phyloP scores from a whole-genome alignment of 2,113 vertebrate genomes.

The Cnemophilus loriae region DNA sequence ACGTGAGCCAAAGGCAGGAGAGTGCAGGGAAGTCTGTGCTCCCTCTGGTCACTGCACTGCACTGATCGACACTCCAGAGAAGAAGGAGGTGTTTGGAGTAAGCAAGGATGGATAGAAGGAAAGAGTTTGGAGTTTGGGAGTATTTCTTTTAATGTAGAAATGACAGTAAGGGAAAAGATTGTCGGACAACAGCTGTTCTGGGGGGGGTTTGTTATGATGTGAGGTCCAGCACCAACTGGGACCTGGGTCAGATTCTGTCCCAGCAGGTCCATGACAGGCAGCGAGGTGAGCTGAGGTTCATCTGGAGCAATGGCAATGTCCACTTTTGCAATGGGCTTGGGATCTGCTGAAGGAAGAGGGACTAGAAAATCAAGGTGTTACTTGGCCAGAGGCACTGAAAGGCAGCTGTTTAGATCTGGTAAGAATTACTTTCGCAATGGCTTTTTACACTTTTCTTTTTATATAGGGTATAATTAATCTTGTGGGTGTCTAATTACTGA shows the following conservation, averaged over 20 bases:
- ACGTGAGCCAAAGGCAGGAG: background rate
- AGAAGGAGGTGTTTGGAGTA: background rate
- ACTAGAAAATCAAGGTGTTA: background rate
- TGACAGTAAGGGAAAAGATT: background rate
- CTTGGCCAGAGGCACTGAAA: background rate
- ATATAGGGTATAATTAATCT: background rate
- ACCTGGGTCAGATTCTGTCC: background rate
- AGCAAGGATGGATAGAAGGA: background rate
- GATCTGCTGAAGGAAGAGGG: background rate
- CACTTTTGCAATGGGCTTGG: background rate
- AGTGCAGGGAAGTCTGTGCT: background rate
- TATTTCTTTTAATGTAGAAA: background rate
- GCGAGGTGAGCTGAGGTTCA: background rate
- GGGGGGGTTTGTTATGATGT: background rate
- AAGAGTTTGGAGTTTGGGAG: background rate
- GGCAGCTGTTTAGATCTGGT: background rate
- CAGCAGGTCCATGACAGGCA: background rate
- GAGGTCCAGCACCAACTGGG: background rate
- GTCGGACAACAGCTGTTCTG: background rate
- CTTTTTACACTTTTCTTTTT: background rate
- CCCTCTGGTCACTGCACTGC: background rate
- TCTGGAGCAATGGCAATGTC: background rate
- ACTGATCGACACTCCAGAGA: background rate
- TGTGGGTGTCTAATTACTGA: conserved; percentile 42
- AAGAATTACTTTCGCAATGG: background rate